Conservation (phyloP, 2,888 invertebrate genomes). For the Melanotus villosus region DNA sequence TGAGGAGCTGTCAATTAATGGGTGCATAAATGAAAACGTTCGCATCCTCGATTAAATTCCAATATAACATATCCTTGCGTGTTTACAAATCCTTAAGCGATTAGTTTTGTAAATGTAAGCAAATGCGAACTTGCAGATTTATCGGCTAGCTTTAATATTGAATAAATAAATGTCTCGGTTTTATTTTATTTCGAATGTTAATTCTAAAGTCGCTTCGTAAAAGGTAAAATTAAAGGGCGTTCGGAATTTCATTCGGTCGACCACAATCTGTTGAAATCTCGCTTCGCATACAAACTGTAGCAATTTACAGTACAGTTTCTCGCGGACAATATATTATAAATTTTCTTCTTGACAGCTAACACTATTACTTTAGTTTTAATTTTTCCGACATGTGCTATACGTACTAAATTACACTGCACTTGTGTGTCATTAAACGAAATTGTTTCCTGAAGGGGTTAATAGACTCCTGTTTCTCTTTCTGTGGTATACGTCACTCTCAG, state of each 20-base stretch:
- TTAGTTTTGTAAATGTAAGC: background rate
- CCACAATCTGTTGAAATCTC: background rate
- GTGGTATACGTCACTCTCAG: slow-evolving; percentile 12
- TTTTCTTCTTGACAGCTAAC: slow-evolving; percentile 12
- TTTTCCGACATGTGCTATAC: slow-evolving; percentile 8
- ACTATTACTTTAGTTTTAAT: slow-evolving; percentile 9
- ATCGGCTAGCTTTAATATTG: too few relatives aligned
- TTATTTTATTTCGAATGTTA: background rate
- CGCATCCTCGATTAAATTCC: slow-evolving; percentile 2
- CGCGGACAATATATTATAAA: slow-evolving; percentile 10
- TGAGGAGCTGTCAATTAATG: slow-evolving; percentile 20
- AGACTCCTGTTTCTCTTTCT: slow-evolving; percentile 28
- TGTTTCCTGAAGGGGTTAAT: slow-evolving; percentile 22
- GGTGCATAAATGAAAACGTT: slow-evolving; percentile 6
- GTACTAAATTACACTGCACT: slow-evolving; percentile 1
- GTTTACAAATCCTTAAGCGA: background rate
- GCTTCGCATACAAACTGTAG: slow-evolving; percentile 6
- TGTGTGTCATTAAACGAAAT: slow-evolving; percentile 6
- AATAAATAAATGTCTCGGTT: too few relatives aligned
- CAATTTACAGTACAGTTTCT: background rate
- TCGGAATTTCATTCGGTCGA: background rate
- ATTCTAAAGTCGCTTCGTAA: background rate
- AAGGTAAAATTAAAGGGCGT: background rate
- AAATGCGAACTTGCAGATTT: background rate
- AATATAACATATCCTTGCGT: background rate